phyloP scores from a whole-genome alignment of 1,140 invertebrate species.

The Centruroides sculpturatus region DNA sequence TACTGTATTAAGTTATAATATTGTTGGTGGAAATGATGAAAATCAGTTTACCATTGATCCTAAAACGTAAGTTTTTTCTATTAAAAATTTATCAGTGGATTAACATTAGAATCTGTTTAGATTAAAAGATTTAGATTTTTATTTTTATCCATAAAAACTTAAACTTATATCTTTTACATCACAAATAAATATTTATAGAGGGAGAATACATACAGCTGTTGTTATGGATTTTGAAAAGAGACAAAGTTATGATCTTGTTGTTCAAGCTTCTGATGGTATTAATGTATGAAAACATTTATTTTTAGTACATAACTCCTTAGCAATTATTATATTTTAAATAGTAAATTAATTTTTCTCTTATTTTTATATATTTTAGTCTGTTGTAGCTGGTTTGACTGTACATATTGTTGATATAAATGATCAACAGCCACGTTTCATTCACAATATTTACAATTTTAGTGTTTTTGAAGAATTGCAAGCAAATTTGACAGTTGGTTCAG shows the following conservation, averaged over 20 bases:
- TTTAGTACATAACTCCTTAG: background rate
- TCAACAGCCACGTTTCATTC: slow-evolving; percentile 28
- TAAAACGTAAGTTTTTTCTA: slow-evolving; percentile 10
- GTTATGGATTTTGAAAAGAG: slow-evolving; percentile 23
- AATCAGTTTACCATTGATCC: slow-evolving; percentile 21
- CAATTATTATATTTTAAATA: background rate
- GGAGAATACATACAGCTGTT: slow-evolving; percentile 20
- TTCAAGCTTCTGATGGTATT: slow-evolving; percentile 24
- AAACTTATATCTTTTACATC: no score
- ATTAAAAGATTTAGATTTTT: no score
- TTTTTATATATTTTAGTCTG: slow-evolving; percentile 16
- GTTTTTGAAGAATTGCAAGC: slow-evolving; percentile 23
- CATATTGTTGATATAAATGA: slow-evolving; percentile 34
- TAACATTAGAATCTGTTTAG: no score
- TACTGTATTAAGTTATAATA: slow-evolving; percentile 18
- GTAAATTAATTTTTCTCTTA: background rate
- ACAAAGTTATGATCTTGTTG: slow-evolving; percentile 20
- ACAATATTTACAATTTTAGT: slow-evolving; percentile 28
- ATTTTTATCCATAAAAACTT: no score
- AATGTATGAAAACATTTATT: slow-evolving; percentile 15
- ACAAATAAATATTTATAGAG: slow-evolving; percentile 3
- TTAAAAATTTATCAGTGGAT: no score
- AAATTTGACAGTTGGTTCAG: slow-evolving; percentile 20
- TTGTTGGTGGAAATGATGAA: slow-evolving; percentile 23
- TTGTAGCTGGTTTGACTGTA: slow-evolving; percentile 26